These are phyloP conservation scores for Phrynosoma platyrhinos DNA, from an alignment of 2,113 vertebrate species.

Conservation along the genomic window DNA sequence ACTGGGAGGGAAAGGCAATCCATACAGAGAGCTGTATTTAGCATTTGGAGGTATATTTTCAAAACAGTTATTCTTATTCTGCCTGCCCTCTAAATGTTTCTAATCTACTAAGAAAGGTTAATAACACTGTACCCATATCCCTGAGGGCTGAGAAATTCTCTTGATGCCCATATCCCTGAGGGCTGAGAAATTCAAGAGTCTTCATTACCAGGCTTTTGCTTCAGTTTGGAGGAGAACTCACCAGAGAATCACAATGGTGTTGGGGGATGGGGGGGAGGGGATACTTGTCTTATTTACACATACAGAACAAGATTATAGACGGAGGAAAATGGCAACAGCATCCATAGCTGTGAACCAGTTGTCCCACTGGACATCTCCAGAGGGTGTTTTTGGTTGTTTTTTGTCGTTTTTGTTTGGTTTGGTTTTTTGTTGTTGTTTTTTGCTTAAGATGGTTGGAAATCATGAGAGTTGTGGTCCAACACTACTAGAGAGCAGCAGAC, in stretches of 20 bases:
- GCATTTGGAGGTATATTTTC: not conserved
- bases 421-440: not conserved
- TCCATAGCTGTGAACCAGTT: not conserved
- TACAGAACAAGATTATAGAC: not conserved
- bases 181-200: not conserved
- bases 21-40: not conserved
- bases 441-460: not conserved
- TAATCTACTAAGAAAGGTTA: not conserved
- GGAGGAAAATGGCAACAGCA: not conserved
- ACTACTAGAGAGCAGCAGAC: not conserved
- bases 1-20: not conserved
- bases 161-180: too few relatives aligned
- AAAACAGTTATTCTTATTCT: slow-evolving; percentile 29
- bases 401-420: too few relatives aligned
- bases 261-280: not conserved
- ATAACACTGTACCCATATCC: not conserved
- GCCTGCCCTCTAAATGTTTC: not conserved
- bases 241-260: not conserved
- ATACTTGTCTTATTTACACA: not conserved
- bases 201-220: not conserved
- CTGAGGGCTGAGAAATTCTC: too few relatives aligned
- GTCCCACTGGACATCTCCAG: not conserved
- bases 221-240: not conserved
- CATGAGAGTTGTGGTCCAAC: not conserved
- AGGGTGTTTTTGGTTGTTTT: too few relatives aligned